phyloP scores from a whole-genome alignment of 2,797 vertebrate genomes.

The Bradypodion pumilum region DNA sequence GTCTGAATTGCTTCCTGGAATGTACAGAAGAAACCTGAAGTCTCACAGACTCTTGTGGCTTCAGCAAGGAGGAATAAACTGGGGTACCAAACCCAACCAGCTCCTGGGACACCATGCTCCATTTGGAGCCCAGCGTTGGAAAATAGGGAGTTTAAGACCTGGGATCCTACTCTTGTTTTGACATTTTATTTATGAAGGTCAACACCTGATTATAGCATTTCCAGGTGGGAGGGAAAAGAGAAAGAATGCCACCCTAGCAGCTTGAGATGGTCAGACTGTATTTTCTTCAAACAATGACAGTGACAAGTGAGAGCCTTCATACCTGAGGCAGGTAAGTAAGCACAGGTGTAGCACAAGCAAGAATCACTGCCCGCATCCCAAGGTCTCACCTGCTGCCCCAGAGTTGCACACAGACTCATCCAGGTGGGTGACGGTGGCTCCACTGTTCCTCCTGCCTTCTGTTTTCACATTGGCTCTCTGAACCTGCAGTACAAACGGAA shows the following conservation, averaged over 20 bases:
- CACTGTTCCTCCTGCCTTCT: rapidly evolving
- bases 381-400: slow-evolving; percentile 24
- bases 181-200: too few relatives aligned
- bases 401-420: rapidly evolving
- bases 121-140: too few relatives aligned
- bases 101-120: too few relatives aligned
- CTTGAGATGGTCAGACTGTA: too few relatives aligned
- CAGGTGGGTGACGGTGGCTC: rapidly evolving
- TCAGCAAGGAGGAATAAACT: background rate
- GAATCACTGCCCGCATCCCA: background rate
- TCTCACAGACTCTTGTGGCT: too few relatives aligned
- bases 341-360: too few relatives aligned
- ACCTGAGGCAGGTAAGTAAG: background rate
- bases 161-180: too few relatives aligned
- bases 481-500: rapidly evolving
- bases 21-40: background rate
- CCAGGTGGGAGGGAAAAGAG: too few relatives aligned
- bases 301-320: background rate
- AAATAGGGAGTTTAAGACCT: too few relatives aligned
- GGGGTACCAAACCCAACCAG: too few relatives aligned
- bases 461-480: rapidly evolving
- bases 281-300: background rate
- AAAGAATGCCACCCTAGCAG: too few relatives aligned
- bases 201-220: too few relatives aligned
- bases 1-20: background rate